Evolutionary conservation across 2,888 invertebrate species (phyloP).

Genomic region (Parnassius mnemosyne): DNA sequence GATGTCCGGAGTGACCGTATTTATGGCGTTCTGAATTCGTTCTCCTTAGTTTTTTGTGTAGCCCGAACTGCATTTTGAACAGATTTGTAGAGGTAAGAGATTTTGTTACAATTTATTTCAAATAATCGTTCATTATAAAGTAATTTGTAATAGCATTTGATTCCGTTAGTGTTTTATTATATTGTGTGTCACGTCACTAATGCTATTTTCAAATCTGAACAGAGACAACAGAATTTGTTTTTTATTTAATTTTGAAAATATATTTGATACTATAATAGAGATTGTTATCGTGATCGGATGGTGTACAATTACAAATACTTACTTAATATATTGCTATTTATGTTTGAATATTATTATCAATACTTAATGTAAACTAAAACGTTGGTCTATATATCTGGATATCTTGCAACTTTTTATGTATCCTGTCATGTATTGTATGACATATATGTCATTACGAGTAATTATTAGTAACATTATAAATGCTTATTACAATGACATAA

Average conservation of each 20-base stretch:
- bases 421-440: constrained; percentile 15
- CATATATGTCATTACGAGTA: constrained; percentile 14
- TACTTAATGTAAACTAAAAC: background rate
- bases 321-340: too few species aligned
- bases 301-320: background rate
- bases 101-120: constrained; percentile 21
- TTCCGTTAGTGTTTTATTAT: constrained; percentile 16
- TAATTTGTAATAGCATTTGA: constrained; percentile 6
- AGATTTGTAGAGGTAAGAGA: constrained; percentile 55
- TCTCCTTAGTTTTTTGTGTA: constrained; percentile 63
- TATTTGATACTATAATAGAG: constrained; percentile 2
- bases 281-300: constrained; percentile 3
- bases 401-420: constrained; percentile 18
- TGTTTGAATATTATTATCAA: too few species aligned
- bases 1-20: constrained; percentile 65
- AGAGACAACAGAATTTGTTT: constrained; percentile 5
- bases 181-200: constrained; percentile 20
- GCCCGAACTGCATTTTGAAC: constrained; percentile 50
- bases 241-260: constrained; percentile 7
- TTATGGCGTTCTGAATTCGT: constrained; percentile 64
- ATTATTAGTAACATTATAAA: constrained; percentile 7
- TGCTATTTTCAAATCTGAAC: constrained; percentile 14
- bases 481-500: constrained; percentile 29
- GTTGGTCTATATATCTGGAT: background rate
- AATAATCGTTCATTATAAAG: constrained; percentile 12